Evolutionary conservation across 2,113 vertebrate species (phyloP).

Genomic region (Podarcis cretensis): DNA sequence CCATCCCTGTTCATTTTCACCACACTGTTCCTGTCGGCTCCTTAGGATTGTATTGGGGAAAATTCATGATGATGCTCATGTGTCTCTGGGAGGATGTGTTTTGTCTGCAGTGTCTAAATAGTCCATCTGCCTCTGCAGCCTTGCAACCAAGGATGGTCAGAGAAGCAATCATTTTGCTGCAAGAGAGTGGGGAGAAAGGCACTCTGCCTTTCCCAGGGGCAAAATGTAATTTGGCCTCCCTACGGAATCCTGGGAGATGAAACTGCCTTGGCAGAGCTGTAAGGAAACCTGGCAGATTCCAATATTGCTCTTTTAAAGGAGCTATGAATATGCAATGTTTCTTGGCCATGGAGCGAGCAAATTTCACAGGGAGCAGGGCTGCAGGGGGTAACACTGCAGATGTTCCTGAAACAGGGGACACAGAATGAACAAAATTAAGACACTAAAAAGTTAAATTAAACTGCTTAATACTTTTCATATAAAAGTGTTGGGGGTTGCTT

Average conservation of each 20-base stretch:
- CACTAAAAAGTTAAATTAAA: conserved; percentile 34
- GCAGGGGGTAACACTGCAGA: background rate
- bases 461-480: conserved; percentile 20
- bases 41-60: background rate
- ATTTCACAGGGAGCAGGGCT: rapidly evolving
- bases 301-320: rapidly evolving
- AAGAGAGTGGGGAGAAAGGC: background rate
- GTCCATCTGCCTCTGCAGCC: background rate
- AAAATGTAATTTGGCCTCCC: background rate
- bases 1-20: background rate
- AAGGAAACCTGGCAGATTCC: background rate
- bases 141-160: background rate
- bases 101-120: background rate
- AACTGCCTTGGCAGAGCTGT: conserved; percentile 28
- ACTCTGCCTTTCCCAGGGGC: background rate
- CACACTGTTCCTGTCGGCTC: too few species aligned
- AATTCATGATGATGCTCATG: background rate
- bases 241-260: rapidly evolving
- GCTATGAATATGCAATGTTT: conserved; percentile 14
- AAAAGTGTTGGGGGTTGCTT: background rate
- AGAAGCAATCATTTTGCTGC: background rate
- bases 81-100: background rate
- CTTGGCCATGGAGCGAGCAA: background rate
- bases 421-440: background rate
- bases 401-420: background rate